phyloP scores from a whole-genome alignment of 2,113 vertebrate species.

The Casuarius casuarius region DNA sequence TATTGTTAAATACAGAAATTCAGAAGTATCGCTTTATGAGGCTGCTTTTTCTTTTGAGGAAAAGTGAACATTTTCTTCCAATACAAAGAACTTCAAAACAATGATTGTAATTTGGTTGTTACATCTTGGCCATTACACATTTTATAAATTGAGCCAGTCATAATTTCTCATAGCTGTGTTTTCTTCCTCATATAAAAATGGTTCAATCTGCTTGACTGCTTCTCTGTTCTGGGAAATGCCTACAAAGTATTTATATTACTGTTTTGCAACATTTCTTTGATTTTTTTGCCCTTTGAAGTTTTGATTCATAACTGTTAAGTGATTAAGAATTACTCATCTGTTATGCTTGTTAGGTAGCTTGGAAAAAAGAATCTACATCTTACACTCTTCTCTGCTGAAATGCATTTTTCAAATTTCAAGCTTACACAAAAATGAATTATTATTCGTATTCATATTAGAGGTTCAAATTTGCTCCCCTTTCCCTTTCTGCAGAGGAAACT shows the following conservation, averaged over 20 bases:
- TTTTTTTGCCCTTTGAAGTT: background rate
- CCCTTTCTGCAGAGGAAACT: background rate
- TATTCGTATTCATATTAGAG: background rate
- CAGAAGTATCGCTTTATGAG: constrained; percentile 9
- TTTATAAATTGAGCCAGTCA: background rate
- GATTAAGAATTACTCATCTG: background rate
- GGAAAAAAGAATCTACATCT: background rate
- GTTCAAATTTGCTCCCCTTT: background rate
- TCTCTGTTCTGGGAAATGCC: background rate
- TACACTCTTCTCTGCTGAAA: background rate
- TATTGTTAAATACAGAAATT: constrained; percentile 38
- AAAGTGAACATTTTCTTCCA: background rate
- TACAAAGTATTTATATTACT: background rate
- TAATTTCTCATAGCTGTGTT: background rate
- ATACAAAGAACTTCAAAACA: background rate
- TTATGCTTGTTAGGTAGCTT: background rate
- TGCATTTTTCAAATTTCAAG: background rate
- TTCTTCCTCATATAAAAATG: background rate
- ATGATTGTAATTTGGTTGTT: background rate
- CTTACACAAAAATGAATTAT: background rate
- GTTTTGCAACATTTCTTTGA: background rate
- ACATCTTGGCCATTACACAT: background rate
- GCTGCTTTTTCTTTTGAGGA: background rate
- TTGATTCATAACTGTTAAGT: background rate
- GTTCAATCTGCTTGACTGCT: background rate